Evolutionary conservation across 2,797 vertebrate species (phyloP), one percentile per base, ranked within the genome.

Genomic region (Coccyzus lansbergi): DNA sequence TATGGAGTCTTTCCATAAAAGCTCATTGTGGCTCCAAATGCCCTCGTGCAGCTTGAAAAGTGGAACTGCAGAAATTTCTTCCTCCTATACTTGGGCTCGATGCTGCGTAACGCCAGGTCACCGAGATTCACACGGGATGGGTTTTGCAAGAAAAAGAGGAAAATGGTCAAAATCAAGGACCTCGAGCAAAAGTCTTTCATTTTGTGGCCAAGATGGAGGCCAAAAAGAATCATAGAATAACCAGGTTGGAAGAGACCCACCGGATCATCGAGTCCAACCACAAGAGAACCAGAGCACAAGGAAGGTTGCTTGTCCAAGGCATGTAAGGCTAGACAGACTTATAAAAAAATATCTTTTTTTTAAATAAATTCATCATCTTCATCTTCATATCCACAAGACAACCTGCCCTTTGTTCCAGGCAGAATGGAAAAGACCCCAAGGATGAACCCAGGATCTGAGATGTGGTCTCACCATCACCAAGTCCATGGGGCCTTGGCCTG

Each of bases 1-100:
- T 93, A 76, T 95, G 67, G 60, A 86, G 53, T 60, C 96, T 75
- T 94, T 59, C 80, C 88, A 88, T 83, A 94, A 97, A 96, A 95
- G 31, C 88, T 95, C 90, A 24, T 29, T 63, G 71, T 34, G 53
- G 64, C 80, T 93, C 69, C 79, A 58, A 74, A 92, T 28, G 52
- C 25, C 65, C 52, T 83, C 58, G 72, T 75, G 12, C 48, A 69
- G 67, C 63, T 13, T 34, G 6, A n/a, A n/a, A 95, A 56, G 12
- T 16, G 15, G 12, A 55, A 40, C 16, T 19, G 42, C 26, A 29
- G 70, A 29, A 22, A 51, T 49, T 40, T 40, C 44, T 38, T n/a
- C 17, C 69, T 58, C 4, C 38, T 28, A 4, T 1, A 76, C 9
- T 33, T 51, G 15, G 42, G 63, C 48, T 78, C 26, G 25, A 4